Evolutionary conservation across 2,113 vertebrate species (phyloP), one percentile per base, ranked within the genome.

Genomic region (Aviceda subcristata): DNA sequence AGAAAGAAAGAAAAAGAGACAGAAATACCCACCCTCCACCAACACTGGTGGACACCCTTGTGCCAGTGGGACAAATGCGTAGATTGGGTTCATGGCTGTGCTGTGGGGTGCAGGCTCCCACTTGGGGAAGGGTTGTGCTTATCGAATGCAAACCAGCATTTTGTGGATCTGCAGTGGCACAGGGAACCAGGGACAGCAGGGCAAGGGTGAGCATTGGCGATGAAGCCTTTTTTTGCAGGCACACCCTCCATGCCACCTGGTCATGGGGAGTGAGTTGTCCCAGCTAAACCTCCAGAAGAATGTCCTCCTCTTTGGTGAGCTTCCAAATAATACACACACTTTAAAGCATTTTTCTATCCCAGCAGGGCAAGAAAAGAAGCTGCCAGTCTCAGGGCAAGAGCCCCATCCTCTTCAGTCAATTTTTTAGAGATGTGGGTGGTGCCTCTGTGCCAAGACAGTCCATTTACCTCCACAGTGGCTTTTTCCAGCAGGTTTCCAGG

Each of bases 401-500:
- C 41, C 53, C 22, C 29, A 26, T 86, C 21, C 62, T 90, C 50
- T 85, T 76, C 32, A 39, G 38, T 43, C 57, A 59, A 11, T 83
- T 63, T 81, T 94, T 96, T 94, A 75, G 87, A 95, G 74, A 85
- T 82, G 69, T 71, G 69, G 55, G 34, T 86, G 78, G 76, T 51
- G 84, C 21, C 21, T 76, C 41, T 50, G 16, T 85, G 95, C 84
- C 95, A 91, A 74, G n/a, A 88, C 18, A 67, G 75, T 71, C 62
- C 8, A 26, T 95, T 94, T 92, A 92, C 93, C 95, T 96, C 92
- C 87, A 45, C 20, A 34, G 51, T 86, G 76, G 48, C 64, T 86
- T 96, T 96, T 93, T 69, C 84, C 97, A 98, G 81, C 48, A 96
- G 79, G 79, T 97, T 98, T 98, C 96, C 97, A 97, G 95, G 95